phyloP scores from a whole-genome alignment of 2,797 vertebrate species.

The Mus caroli region DNA sequence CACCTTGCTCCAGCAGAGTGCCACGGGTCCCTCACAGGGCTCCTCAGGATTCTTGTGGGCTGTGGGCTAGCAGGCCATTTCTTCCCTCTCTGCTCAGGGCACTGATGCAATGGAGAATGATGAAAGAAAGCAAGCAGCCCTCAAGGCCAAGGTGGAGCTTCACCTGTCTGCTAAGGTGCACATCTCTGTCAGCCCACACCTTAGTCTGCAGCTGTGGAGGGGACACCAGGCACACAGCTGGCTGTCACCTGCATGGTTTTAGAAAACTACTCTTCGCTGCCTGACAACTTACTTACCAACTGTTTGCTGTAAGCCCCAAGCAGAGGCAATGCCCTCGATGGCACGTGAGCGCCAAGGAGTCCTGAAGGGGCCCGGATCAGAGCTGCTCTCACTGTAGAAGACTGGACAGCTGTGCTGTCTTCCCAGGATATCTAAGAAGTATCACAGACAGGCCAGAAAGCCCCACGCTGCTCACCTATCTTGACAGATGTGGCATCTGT shows the following conservation, averaged over 20 bases:
- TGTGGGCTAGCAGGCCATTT: not conserved
- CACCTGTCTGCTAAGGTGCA: not conserved
- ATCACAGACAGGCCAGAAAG: fast-evolving
- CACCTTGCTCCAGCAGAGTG: not conserved
- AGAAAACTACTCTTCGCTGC: not conserved
- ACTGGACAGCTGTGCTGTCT: not conserved
- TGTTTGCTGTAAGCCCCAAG: not conserved
- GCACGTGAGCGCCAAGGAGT: not conserved
- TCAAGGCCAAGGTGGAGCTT: not conserved
- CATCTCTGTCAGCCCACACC: not conserved
- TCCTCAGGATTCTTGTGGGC: not conserved
- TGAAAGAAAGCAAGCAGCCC: not conserved
- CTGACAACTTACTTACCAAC: not conserved
- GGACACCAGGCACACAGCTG: not conserved
- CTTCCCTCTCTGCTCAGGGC: not conserved
- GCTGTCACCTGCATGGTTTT: not conserved
- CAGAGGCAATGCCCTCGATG: not conserved
- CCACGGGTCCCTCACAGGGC: not conserved
- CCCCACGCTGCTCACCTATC: not conserved
- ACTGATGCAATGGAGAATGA: not conserved
- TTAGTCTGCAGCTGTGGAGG: not conserved
- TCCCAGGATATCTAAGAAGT: not conserved
- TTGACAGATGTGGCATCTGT: not conserved
- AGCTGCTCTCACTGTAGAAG: not conserved
- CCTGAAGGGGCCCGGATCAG: not conserved